Evolutionary conservation across 1,140 invertebrate genomes (phyloP).

Genomic region (Nixonia krombeini): DNA sequence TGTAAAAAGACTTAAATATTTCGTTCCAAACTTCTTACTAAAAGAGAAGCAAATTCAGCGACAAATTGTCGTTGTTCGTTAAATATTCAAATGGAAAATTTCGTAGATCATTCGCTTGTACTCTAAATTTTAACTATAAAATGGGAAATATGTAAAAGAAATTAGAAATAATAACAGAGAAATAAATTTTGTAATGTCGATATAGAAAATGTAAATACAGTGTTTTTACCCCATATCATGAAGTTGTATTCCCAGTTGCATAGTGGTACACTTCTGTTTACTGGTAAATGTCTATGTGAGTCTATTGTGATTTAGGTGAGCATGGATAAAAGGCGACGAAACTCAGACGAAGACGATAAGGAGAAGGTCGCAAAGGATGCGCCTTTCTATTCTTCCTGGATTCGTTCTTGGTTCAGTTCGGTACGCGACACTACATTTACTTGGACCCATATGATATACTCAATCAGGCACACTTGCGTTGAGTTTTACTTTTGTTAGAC

Average conservation of each 20-base stretch:
- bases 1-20: too few species aligned
- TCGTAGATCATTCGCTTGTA: too few species aligned
- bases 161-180: too few species aligned
- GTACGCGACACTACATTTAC: constrained; percentile 70
- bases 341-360: constrained; percentile 64
- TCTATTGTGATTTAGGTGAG: constrained; percentile 71
- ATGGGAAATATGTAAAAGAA: too few species aligned
- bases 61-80: too few species aligned
- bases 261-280: constrained; percentile 6
- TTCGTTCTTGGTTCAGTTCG: constrained; percentile 71
- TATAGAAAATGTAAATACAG: background rate
- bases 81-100: too few species aligned
- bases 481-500: too few species aligned
- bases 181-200: background rate
- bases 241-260: too few species aligned
- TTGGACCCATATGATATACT: constrained; percentile 70
- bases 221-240: too few species aligned
- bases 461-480: constrained; percentile 36
- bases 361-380: constrained; percentile 62
- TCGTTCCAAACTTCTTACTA: too few species aligned
- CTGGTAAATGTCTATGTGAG: constrained; percentile 36
- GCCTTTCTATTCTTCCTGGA: constrained; percentile 68
- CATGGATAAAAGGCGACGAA: constrained; percentile 68
- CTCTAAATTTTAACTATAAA: too few species aligned
- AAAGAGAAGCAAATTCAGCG: too few species aligned